Conservation (phyloP, 2,797 vertebrate species). For the Coracias cyanogaster region DNA sequence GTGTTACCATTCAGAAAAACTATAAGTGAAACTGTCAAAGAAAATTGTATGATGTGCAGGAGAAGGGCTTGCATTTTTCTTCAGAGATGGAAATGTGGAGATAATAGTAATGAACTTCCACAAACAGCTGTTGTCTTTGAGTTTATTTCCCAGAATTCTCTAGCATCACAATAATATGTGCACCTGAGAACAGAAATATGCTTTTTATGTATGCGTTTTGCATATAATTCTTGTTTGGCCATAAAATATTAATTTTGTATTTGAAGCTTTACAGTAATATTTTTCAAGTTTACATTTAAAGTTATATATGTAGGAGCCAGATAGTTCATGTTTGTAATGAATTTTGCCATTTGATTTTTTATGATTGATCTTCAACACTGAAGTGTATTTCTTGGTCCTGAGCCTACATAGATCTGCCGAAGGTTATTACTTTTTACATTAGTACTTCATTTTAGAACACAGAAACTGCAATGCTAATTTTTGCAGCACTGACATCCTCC, state of each 20-base stretch:
- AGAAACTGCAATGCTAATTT: not conserved
- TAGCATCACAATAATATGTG: not conserved
- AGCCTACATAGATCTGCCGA: not conserved
- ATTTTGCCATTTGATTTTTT: not conserved
- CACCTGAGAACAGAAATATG: not conserved
- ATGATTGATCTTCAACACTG: not conserved
- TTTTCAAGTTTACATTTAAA: not conserved
- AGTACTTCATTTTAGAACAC: not conserved
- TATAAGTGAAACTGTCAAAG: conserved; percentile 5
- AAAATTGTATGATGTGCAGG: not conserved
- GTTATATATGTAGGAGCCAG: not conserved
- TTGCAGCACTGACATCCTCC: not conserved
- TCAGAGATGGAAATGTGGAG: not conserved
- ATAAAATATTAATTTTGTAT: not conserved
- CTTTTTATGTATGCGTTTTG: not conserved
- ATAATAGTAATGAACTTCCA: conserved; percentile 4
- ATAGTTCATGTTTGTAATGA: not conserved
- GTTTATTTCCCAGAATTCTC: not conserved
- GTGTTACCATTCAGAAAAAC: not conserved
- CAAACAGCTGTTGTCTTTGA: not conserved
- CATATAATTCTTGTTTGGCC: not conserved
- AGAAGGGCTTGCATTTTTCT: not conserved
- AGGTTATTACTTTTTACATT: not conserved
- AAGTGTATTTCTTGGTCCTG: not conserved
- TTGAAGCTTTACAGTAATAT: not conserved